A percentile compares a stretch with the other conserved stretches of the same genome.
These are phyloP conservation scores for Drosophila simulans DNA, from an alignment of 1,140 invertebrate genomes.

Conservation along the genomic window DNA sequence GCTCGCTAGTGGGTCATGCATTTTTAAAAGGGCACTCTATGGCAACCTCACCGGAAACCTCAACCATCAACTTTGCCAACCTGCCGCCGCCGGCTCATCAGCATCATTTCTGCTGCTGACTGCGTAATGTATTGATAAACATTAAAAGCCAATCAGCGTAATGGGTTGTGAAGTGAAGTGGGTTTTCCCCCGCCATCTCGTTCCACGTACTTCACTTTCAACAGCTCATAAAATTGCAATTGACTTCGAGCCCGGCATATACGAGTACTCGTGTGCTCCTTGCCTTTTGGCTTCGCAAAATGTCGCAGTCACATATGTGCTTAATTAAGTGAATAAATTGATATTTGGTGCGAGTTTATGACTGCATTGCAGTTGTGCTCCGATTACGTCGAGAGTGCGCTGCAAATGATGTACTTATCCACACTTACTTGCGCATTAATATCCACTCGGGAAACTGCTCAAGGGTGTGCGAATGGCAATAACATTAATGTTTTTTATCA, in stretches of 20 bases:
- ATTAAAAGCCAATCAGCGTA: constrained; percentile 82
- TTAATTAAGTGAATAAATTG: constrained; percentile 82
- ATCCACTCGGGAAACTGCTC: constrained; percentile 1
- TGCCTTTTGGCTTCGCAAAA: constrained; percentile 47
- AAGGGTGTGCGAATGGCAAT: constrained; percentile 2
- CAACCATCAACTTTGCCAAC: constrained; percentile 28
- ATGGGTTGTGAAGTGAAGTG: constrained; percentile 74
- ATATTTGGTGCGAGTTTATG: constrained; percentile 79
- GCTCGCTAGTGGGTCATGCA: constrained; percentile 33
- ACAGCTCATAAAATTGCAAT: constrained; percentile 82
- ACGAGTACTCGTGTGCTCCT: not conserved
- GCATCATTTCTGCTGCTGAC: constrained; percentile 29
- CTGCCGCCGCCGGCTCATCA: constrained; percentile 16
- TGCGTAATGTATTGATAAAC: constrained; percentile 79
- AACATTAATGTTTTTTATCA: not conserved
- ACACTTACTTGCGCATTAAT: constrained; percentile 22
- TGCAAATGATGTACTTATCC: constrained; percentile 53
- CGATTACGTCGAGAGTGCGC: constrained; percentile 57
- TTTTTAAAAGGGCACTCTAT: constrained; percentile 62
- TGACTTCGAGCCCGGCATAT: constrained; percentile 57
- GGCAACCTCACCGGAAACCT: constrained; percentile 25
- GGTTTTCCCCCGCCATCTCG: constrained; percentile 26
- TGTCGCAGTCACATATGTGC: constrained; percentile 79
- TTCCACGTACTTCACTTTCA: constrained; percentile 70
- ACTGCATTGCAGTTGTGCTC: constrained; percentile 71